These are phyloP conservation scores for Melipona beecheii DNA, from an alignment of 2,888 invertebrate genomes.

Conservation along the genomic window DNA sequence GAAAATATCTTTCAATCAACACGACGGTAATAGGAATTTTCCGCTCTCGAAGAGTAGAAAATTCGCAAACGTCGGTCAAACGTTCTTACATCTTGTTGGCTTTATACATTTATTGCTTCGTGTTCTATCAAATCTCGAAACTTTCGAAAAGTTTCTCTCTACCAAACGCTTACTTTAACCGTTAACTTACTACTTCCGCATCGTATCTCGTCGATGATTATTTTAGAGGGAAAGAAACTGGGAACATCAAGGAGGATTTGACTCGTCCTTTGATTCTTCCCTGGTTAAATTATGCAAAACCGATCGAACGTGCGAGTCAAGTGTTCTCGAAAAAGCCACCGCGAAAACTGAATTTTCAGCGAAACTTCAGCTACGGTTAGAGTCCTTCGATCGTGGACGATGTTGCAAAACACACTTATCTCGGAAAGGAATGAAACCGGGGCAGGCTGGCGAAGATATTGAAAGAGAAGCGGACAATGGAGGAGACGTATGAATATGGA, in stretches of 20 bases:
- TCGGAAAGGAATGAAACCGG: neutral
- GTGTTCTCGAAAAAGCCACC: conserved; percentile 1
- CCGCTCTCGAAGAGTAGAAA: neutral
- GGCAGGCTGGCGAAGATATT: conserved; percentile 12
- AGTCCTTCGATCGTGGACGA: conserved; percentile 2
- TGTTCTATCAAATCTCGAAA: neutral
- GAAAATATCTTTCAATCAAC: too few relatives aligned
- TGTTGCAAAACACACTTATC: conserved; percentile 20
- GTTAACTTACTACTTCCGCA: neutral
- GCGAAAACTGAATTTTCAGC: neutral
- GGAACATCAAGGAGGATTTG: neutral
- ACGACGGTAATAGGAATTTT: neutral
- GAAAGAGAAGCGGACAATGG: conserved; percentile 43
- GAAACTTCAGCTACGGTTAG: neutral
- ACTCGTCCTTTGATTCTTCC: neutral
- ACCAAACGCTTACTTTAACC: neutral
- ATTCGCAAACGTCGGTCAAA: neutral
- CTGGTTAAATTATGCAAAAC: conserved; percentile 1
- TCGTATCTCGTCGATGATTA: neutral
- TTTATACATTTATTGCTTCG: too few relatives aligned
- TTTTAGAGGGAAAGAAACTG: neutral
- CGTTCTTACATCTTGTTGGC: neutral
- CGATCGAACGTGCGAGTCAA: neutral
- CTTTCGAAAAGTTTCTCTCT: neutral
- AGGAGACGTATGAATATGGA: conserved; percentile 51